These are phyloP conservation scores for Channa argus DNA, from an alignment of 2,113 vertebrate genomes.

Conservation along the genomic window DNA sequence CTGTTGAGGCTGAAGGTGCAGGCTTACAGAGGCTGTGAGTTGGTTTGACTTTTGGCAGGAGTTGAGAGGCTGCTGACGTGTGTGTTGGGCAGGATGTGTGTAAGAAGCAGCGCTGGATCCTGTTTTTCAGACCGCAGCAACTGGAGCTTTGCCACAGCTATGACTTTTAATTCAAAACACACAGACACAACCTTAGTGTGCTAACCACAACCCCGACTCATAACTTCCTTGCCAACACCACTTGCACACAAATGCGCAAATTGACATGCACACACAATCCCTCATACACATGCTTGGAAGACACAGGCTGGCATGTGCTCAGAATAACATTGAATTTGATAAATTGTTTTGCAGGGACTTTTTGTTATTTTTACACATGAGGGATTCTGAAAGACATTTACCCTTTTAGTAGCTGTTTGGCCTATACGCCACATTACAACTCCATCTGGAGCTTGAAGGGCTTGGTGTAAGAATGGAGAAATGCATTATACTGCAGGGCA, in stretches of 20 bases:
- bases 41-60: slow-evolving; percentile 76
- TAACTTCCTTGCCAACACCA: slow-evolving; percentile 38
- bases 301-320: background rate
- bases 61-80: slow-evolving; percentile 79
- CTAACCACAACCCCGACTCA: slow-evolving; percentile 53
- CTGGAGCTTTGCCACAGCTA: slow-evolving; percentile 69
- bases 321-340: slow-evolving; percentile 3
- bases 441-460: slow-evolving; percentile 17
- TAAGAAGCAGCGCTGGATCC: slow-evolving; percentile 79
- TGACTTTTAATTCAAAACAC: slow-evolving; percentile 66
- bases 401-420: slow-evolving; percentile 16
- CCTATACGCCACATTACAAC: slow-evolving; percentile 9
- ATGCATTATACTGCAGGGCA: slow-evolving; percentile 33
- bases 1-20: slow-evolving; percentile 61
- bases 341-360: slow-evolving; percentile 10
- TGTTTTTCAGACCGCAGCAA: slow-evolving; percentile 77
- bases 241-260: slow-evolving; percentile 20
- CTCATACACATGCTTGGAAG: slow-evolving; percentile 29
- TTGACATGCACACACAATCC: background rate
- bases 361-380: slow-evolving; percentile 5
- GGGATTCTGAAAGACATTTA: background rate
- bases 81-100: slow-evolving; percentile 79
- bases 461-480: slow-evolving; percentile 37
- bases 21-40: slow-evolving; percentile 65
- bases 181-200: slow-evolving; percentile 39